Evolutionary conservation across 2,888 invertebrate species (phyloP).

Genomic region (Cryptophagus acutangulus): DNA sequence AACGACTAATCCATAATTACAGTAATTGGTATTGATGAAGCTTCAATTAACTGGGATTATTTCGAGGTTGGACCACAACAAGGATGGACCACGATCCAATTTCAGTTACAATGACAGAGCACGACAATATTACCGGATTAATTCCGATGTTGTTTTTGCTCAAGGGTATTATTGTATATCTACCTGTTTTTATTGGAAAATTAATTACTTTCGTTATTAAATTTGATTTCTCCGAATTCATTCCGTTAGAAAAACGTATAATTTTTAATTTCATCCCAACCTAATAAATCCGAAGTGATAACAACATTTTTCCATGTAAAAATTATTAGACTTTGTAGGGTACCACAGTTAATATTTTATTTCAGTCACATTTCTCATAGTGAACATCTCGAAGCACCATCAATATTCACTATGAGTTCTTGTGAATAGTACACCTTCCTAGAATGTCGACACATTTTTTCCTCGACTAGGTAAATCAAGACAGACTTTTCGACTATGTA

Average conservation of each 20-base stretch:
- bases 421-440: conserved; percentile 17
- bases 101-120: neutral
- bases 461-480: conserved; percentile 15
- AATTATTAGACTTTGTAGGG: neutral
- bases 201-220: too few species aligned
- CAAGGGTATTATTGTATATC: conserved; percentile 3
- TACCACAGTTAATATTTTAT: conserved; percentile 3
- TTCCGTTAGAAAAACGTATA: too few species aligned
- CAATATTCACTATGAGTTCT: conserved; percentile 13
- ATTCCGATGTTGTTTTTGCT: conserved; percentile 5
- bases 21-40: conserved; percentile 40
- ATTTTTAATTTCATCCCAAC: too few species aligned
- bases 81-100: neutral
- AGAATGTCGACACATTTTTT: conserved; percentile 20
- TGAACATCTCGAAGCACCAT: conserved; percentile 6
- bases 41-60: conserved; percentile 25
- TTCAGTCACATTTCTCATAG: conserved; percentile 5
- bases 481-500: conserved; percentile 5
- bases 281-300: too few species aligned
- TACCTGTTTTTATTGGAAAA: too few species aligned
- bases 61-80: conserved; percentile 4
- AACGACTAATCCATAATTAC: conserved; percentile 37
- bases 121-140: conserved; percentile 1
- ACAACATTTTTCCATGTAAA: too few species aligned
- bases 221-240: too few species aligned